These are phyloP conservation scores for Trinorchestia longiramus DNA, from an alignment of 1,140 invertebrate genomes.

Conservation along the genomic window DNA sequence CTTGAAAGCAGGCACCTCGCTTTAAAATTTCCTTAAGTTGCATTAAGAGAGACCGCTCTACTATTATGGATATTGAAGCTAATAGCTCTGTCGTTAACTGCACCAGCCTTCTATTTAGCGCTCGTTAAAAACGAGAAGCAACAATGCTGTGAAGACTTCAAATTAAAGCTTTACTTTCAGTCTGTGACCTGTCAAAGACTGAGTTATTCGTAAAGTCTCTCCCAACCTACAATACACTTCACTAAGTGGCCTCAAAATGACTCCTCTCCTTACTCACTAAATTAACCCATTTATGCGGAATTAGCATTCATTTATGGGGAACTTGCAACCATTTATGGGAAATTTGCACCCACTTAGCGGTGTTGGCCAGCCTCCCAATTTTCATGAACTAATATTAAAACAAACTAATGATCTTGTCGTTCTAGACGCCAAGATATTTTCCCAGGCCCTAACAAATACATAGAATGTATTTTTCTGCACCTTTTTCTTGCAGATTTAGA, in stretches of 20 bases:
- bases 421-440: too few relatives aligned
- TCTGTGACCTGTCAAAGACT: neutral
- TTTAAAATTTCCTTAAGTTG: slow-evolving; percentile 23
- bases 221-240: neutral
- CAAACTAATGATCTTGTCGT: too few relatives aligned
- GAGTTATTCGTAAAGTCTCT: neutral
- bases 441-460: too few relatives aligned
- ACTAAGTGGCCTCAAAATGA: neutral
- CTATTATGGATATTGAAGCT: slow-evolving; percentile 24
- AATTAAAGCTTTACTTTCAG: neutral
- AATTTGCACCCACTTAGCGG: neutral
- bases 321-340: neutral
- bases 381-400: neutral
- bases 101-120: neutral
- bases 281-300: neutral
- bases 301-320: neutral
- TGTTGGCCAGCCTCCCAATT: neutral
- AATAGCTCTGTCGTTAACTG: neutral
- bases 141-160: slow-evolving; percentile 3
- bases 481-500: too few relatives aligned
- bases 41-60: neutral
- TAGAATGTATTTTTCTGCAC: too few relatives aligned
- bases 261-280: neutral
- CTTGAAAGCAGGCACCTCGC: slow-evolving; percentile 39
- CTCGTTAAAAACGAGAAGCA: neutral